Evolutionary conservation across 37 sponge, comb jelly and placozoan species (phyloP).

Genomic region (Ianthella basta): DNA sequence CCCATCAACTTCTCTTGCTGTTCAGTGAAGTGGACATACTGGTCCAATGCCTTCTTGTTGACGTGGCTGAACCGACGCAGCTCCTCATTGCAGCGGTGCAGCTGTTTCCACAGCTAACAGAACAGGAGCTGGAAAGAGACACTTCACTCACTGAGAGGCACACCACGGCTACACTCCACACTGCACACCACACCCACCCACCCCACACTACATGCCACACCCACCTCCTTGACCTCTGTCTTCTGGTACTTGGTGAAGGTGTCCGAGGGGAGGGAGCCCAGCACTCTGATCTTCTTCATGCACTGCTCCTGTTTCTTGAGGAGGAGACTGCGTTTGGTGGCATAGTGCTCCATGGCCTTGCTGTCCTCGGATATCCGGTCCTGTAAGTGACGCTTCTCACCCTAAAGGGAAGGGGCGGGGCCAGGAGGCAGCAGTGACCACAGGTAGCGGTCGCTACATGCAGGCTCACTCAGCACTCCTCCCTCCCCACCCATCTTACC

Average conservation of each 20-base stretch:
- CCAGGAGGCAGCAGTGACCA: neutral
- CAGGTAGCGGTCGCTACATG: too few relatives aligned
- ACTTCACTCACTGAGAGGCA: too few relatives aligned
- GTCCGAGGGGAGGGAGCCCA: slow-evolving; percentile 93
- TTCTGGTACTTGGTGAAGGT: slow-evolving; percentile 91
- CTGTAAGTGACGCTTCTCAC: slow-evolving; percentile 72
- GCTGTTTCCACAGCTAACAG: slow-evolving; percentile 92
- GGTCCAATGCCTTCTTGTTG: slow-evolving; percentile 97
- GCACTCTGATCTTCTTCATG: slow-evolving; percentile 89
- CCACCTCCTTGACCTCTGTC: too few relatives aligned
- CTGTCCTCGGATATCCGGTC: slow-evolving; percentile 84
- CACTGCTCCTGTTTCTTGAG: slow-evolving; percentile 94
- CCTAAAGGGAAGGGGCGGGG: slow-evolving; percentile 21
- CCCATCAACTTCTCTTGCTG: slow-evolving; percentile 85
- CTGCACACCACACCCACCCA: too few relatives aligned
- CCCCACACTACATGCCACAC: too few relatives aligned
- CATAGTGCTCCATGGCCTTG: slow-evolving; percentile 87
- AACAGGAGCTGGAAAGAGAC: too few relatives aligned
- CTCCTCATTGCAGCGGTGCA: slow-evolving; percentile 87
- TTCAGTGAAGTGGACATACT: slow-evolving; percentile 93
- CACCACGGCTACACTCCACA: too few relatives aligned
- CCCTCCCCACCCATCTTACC: slow-evolving; percentile 2
- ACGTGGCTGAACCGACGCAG: slow-evolving; percentile 97
- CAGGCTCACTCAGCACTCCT: too few relatives aligned
- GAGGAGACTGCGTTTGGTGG: slow-evolving; percentile 82